Conservation (phyloP, 2,113 vertebrate species). For the Microtus ochrogaster region DNA sequence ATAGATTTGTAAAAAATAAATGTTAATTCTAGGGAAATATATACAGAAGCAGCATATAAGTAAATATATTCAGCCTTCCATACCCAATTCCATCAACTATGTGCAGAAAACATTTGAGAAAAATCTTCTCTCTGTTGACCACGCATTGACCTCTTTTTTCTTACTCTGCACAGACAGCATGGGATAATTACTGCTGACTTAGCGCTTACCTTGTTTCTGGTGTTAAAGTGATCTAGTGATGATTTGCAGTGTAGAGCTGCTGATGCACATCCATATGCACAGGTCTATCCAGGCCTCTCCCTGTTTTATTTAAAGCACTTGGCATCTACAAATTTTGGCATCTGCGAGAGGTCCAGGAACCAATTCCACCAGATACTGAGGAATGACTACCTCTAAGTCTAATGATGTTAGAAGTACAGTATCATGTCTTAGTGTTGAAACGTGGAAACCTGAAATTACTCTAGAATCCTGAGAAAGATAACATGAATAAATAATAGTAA, state of each 20-base stretch:
- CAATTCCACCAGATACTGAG: background rate
- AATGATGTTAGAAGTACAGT: background rate
- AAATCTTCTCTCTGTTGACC: background rate
- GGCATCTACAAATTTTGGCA: background rate
- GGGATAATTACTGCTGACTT: background rate
- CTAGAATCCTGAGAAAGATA: background rate
- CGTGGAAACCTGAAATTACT: background rate
- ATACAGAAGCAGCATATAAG: background rate
- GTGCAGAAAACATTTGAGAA: background rate
- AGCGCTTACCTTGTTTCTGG: background rate
- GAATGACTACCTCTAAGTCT: too few species aligned
- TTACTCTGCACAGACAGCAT: background rate
- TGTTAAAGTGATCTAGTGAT: background rate
- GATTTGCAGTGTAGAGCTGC: background rate
- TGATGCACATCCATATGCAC: background rate
- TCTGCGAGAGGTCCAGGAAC: background rate
- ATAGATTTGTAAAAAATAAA: conserved; percentile 41
- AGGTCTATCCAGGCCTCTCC: background rate
- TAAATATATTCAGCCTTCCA: background rate
- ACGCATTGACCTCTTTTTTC: background rate
- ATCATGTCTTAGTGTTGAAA: conserved; percentile 18
- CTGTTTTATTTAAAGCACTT: background rate
- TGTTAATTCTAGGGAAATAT: conserved; percentile 17
- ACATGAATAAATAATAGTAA: background rate
- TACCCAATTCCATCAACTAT: background rate